Evolutionary conservation across 1,140 invertebrate genomes (phyloP).

Genomic region (Cydia amplana): DNA sequence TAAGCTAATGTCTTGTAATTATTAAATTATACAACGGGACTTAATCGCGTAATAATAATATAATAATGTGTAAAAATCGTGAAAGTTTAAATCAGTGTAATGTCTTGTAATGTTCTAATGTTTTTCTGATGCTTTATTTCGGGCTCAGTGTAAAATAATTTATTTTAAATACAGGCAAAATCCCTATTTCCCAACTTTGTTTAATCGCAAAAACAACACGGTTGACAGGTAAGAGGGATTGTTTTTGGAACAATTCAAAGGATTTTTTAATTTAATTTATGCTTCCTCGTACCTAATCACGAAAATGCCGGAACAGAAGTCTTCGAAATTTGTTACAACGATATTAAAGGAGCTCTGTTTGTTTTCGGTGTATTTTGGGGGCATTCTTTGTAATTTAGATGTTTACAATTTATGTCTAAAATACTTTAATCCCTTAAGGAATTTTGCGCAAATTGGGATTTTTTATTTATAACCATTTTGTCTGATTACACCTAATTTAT

Average conservation of each 20-base stretch:
- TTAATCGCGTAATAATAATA: too few relatives aligned
- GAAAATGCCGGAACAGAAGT: constrained; percentile 4
- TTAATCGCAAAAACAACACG: background rate
- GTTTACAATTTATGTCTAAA: background rate
- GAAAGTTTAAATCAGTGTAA: too few relatives aligned
- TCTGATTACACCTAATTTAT: too few relatives aligned
- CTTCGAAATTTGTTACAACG: background rate
- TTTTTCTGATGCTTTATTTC: too few relatives aligned
- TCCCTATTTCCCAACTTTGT: background rate
- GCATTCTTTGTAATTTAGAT: background rate
- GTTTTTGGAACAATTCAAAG: constrained; percentile 11
- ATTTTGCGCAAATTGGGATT: background rate
- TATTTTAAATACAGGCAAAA: too few relatives aligned
- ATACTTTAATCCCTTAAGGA: background rate
- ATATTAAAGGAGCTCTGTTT: background rate
- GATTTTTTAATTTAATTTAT: constrained; percentile 6
- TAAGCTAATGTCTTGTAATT: too few relatives aligned
- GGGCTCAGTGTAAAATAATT: too few relatives aligned
- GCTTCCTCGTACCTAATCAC: constrained; percentile 6
- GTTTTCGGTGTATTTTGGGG: background rate
- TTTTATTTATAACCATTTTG: background rate
- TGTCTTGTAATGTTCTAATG: too few relatives aligned
- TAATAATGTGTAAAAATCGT: too few relatives aligned
- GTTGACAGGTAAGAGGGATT: constrained; percentile 8
- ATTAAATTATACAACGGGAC: too few relatives aligned